Evolutionary conservation across 2,113 vertebrate species (phyloP).

Genomic region (Cacatua alba): DNA sequence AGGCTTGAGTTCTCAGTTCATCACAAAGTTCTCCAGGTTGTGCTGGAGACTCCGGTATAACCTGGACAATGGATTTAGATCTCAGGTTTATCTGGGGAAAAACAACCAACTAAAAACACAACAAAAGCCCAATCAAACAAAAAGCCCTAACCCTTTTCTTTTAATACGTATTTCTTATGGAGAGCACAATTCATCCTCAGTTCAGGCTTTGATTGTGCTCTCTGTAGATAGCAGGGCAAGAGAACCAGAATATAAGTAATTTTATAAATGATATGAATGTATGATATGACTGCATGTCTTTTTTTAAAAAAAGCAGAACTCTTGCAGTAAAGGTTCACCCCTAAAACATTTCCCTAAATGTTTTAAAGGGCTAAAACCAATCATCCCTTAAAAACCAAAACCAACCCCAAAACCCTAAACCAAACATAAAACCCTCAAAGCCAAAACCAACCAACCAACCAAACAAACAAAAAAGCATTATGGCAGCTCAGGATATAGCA

Average conservation of each 20-base stretch:
- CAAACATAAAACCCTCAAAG: neutral
- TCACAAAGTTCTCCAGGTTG: neutral
- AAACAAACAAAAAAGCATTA: neutral
- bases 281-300: neutral
- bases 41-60: neutral
- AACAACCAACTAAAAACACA: neutral
- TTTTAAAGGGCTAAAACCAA: neutral
- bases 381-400: neutral
- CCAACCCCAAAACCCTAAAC: neutral
- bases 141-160: neutral
- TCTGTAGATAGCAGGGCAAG: neutral
- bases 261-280: neutral
- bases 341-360: neutral
- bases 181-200: neutral
- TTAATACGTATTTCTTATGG: neutral
- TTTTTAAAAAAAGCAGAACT: neutral
- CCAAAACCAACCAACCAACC: neutral
- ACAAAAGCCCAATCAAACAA: neutral
- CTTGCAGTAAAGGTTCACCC: neutral
- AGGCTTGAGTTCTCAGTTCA: neutral
- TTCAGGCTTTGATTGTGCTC: neutral
- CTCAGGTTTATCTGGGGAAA: neutral
- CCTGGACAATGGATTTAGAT: neutral
- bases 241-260: neutral
- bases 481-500: neutral